Evolutionary conservation across 92 coral and sea anemone genomes (phyloP), one percentile per base, ranked within the genome.

Genomic region (Anthopleura xanthogrammica): DNA sequence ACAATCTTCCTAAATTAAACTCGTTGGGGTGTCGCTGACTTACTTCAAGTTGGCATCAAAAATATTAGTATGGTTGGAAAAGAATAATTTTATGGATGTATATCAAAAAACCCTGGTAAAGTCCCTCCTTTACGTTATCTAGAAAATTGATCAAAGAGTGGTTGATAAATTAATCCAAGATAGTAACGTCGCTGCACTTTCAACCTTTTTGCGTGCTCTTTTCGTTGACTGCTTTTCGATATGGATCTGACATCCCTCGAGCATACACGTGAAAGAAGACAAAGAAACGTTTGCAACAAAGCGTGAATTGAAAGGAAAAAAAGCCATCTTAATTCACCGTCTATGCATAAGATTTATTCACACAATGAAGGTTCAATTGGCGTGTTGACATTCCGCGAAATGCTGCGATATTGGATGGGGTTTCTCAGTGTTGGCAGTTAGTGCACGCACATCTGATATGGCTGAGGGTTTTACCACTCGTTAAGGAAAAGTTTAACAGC

Each of bases 191-290:
- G 43, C 46, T 72, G 64, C 79, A 83, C 72, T 75, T 83, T 43
- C 22, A 75, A 75, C 20, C 36, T 10, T n/a, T 62, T 54, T 42
- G 72, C 74, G 86, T 83, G 74, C 80, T 73, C 80, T 73, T 75
- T 83, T 83, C 80, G 60, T 82, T 55, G 29, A 66, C 60, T 70
- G 54, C 14, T 41, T 74, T 74, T 76, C 57, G 85, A 71, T 82
- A 71, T 22, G 71, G 20, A 70, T 81, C 86, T 62, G 82, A 46
- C 8, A 52, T 60, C 85, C 83, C 83, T 79, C 78, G 6, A 78
- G 88, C 83, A 70, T 46, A 79, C 83, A 85, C 83, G 83, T 72
- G 83, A 78, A 78, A 20, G 16, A 52, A 60, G 57, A 85, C 88
- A 85, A 85, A 85, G 79, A 48, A 60, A 77, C 39, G 70, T 52